phyloP scores from a whole-genome alignment of 92 coral and sea anemone species.

The Palythoa grandiflora region DNA sequence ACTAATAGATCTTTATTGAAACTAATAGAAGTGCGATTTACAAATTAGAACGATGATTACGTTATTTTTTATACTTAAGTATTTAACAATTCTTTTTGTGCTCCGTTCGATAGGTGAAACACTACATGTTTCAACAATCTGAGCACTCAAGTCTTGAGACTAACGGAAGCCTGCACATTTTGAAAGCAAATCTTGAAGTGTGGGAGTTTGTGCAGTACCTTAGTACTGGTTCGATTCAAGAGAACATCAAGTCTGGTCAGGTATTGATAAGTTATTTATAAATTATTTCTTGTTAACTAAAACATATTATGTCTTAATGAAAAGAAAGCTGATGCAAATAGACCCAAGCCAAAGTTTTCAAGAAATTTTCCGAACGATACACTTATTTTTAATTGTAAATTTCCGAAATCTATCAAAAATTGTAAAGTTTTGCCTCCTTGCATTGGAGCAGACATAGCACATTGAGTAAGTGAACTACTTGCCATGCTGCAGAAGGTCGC shows the following conservation, averaged over 20 bases:
- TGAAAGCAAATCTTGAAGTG: slow-evolving; percentile 64
- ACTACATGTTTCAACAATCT: slow-evolving; percentile 63
- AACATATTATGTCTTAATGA: no score
- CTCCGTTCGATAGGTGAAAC: slow-evolving; percentile 55
- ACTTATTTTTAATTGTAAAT: no score
- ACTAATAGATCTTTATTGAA: no score
- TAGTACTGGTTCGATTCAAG: slow-evolving; percentile 71
- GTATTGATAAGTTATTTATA: slow-evolving; percentile 1
- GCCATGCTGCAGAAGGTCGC: background rate
- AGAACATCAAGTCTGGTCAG: slow-evolving; percentile 65
- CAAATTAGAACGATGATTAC: no score
- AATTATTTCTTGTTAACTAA: background rate
- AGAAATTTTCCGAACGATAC: no score
- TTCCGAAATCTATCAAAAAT: background rate
- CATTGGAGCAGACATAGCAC: no score
- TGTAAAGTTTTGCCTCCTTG: background rate
- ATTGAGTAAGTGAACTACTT: no score
- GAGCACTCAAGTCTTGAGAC: slow-evolving; percentile 45
- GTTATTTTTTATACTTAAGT: no score
- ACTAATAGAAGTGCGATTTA: no score
- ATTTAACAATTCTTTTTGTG: no score
- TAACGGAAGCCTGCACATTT: slow-evolving; percentile 56
- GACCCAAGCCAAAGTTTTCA: no score
- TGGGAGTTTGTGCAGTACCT: slow-evolving; percentile 76
- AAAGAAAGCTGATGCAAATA: no score